Evolutionary conservation across 2,113 vertebrate species (phyloP).

Genomic region (Andinoacara biseriatus): DNA sequence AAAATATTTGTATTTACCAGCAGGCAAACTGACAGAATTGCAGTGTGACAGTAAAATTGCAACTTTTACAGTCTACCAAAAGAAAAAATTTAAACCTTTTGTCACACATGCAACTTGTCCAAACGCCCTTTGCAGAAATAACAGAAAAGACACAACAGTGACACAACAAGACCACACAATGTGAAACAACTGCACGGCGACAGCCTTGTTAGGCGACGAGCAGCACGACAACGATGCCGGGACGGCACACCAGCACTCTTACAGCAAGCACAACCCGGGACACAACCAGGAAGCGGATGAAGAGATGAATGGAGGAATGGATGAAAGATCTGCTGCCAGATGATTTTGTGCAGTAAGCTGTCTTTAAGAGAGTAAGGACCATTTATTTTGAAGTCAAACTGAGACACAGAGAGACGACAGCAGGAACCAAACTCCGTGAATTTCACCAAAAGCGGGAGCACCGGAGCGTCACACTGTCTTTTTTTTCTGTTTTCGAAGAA

Average conservation of each 20-base stretch:
- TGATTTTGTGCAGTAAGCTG: not conserved
- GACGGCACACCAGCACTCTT: conserved; percentile 28
- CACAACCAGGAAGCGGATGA: conserved; percentile 70
- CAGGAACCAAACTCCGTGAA: not conserved
- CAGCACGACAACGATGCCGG: conserved; percentile 31
- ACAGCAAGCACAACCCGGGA: conserved; percentile 53
- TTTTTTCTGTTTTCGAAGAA: conserved; percentile 3
- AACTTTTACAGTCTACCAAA: not conserved
- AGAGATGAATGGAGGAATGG: conserved; percentile 25
- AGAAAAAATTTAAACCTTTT: not conserved
- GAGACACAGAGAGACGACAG: conserved; percentile 46
- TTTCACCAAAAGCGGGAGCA: not conserved
- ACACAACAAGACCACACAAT: conserved; percentile 12
- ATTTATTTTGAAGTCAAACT: conserved; percentile 5
- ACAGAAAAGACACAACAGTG: conserved; percentile 12
- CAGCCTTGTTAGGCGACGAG: conserved; percentile 24
- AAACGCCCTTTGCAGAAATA: not conserved
- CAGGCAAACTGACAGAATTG: not conserved
- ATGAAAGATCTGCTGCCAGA: conserved; percentile 12
- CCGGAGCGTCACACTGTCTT: not conserved
- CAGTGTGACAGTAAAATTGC: not conserved
- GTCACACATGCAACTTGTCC: not conserved
- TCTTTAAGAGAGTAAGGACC: conserved; percentile 2
- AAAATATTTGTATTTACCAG: not conserved
- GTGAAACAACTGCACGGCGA: not conserved